phyloP scores from a whole-genome alignment of 92 coral and sea anemone species.

The Scolanthus callimorphus region DNA sequence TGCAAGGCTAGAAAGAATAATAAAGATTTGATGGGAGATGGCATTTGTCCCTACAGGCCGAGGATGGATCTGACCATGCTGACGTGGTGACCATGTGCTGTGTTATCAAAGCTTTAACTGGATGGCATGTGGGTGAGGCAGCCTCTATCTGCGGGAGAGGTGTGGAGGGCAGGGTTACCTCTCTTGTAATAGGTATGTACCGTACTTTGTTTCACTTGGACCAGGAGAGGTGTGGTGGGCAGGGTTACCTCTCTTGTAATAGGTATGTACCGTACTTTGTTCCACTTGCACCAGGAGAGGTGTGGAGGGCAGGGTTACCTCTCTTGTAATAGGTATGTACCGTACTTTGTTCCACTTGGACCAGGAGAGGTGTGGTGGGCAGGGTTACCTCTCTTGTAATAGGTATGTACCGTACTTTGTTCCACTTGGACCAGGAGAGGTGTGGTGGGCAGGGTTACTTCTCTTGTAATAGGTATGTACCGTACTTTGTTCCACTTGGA shows the following conservation, averaged over 20 bases:
- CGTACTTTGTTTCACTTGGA: too few relatives aligned
- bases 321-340: conserved; percentile 86
- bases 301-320: conserved; percentile 94
- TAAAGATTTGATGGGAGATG: too few relatives aligned
- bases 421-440: conserved; percentile 81
- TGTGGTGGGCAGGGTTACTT: conserved; percentile 92
- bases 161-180: conserved; percentile 94
- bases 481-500: too few relatives aligned
- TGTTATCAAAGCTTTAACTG: conserved; percentile 80
- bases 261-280: too few relatives aligned
- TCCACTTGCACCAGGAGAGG: conserved; percentile 76
- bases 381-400: conserved; percentile 90
- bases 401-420: too few relatives aligned
- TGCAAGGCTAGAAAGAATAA: too few relatives aligned
- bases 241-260: conserved; percentile 90
- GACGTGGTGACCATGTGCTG: conserved; percentile 89
- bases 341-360: too few relatives aligned
- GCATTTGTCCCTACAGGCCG: conserved; percentile 35
- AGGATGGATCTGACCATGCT: conserved; percentile 85
- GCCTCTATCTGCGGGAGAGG: conserved; percentile 77
- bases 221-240: conserved; percentile 93
- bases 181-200: conserved; percentile 86
- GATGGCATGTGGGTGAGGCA: conserved; percentile 79
- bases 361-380: conserved; percentile 93
- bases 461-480: conserved; percentile 70